Percentiles rank a stretch among this genome's conserved stretches.
Evolutionary conservation across 1,140 invertebrate genomes (phyloP).

Genomic region (Gonioctena quinquepunctata): DNA sequence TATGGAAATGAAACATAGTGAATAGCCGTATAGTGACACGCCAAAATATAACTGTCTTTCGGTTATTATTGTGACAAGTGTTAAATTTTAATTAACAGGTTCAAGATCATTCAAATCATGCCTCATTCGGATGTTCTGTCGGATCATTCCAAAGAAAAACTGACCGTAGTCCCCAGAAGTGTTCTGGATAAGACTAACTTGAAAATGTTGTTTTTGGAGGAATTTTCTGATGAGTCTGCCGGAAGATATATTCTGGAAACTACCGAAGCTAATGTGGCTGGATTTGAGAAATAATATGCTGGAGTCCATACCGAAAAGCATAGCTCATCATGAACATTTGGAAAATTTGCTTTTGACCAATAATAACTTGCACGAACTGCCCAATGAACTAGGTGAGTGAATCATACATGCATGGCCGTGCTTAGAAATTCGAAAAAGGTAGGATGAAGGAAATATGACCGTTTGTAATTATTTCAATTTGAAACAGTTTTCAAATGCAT

Average conservation of each 20-base stretch:
- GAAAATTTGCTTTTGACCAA: constrained; percentile 52
- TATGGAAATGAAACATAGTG: not conserved
- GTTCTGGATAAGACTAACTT: constrained; percentile 43
- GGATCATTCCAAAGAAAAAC: constrained; percentile 41
- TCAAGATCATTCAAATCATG: constrained; percentile 20
- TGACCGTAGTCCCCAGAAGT: constrained; percentile 38
- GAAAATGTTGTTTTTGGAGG: constrained; percentile 54
- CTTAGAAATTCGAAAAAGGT: no score
- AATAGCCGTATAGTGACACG: not conserved
- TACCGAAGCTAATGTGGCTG: constrained; percentile 52
- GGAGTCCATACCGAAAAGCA: constrained; percentile 42
- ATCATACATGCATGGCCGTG: no score
- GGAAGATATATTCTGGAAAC: constrained; percentile 48
- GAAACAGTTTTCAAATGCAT: no score
- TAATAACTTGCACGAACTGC: constrained; percentile 46
- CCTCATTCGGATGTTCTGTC: constrained; percentile 45
- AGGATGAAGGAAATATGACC: no score
- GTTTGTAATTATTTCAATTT: no score
- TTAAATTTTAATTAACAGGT: not conserved
- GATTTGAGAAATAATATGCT: constrained; percentile 54
- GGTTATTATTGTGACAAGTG: not conserved
- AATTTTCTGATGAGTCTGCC: constrained; percentile 49
- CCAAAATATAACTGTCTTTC: not conserved
- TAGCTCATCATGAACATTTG: constrained; percentile 50
- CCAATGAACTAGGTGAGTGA: constrained; percentile 49